These are phyloP conservation scores for Harpalus rufipes DNA, from an alignment of 2,888 invertebrate genomes.

Conservation along the genomic window DNA sequence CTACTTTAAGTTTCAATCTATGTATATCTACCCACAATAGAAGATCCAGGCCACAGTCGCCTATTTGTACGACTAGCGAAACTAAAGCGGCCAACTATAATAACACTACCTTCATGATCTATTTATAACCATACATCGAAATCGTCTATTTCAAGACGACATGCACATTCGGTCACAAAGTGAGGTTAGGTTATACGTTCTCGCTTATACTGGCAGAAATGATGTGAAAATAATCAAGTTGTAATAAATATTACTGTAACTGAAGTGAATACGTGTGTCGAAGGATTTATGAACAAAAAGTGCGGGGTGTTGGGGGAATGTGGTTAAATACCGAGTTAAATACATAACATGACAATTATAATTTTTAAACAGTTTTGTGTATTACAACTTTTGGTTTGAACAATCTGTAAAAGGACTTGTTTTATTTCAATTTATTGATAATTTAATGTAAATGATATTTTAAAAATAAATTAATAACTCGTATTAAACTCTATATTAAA, in stretches of 20 bases:
- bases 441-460: no score
- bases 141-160: slow-evolving; percentile 58
- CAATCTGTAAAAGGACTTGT: no score
- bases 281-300: neutral
- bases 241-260: neutral
- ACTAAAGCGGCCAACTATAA: slow-evolving; percentile 47
- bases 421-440: no score
- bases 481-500: no score
- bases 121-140: slow-evolving; percentile 46
- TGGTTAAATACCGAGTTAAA: no score
- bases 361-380: no score
- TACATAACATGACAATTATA: no score
- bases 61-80: slow-evolving; percentile 12
- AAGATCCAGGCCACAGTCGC: slow-evolving; percentile 47
- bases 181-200: slow-evolving; percentile 53
- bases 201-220: neutral
- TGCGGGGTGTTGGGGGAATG: neutral
- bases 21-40: neutral
- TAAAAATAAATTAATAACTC: no score
- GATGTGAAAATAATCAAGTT: slow-evolving; percentile 12
- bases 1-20: no score
- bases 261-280: neutral
- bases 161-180: slow-evolving; percentile 45
- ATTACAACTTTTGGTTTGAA: no score
- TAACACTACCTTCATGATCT: slow-evolving; percentile 53